Evolutionary conservation across 2,888 invertebrate genomes (phyloP), one percentile per base, ranked within the genome.

Genomic region (Slavum lentiscoides): DNA sequence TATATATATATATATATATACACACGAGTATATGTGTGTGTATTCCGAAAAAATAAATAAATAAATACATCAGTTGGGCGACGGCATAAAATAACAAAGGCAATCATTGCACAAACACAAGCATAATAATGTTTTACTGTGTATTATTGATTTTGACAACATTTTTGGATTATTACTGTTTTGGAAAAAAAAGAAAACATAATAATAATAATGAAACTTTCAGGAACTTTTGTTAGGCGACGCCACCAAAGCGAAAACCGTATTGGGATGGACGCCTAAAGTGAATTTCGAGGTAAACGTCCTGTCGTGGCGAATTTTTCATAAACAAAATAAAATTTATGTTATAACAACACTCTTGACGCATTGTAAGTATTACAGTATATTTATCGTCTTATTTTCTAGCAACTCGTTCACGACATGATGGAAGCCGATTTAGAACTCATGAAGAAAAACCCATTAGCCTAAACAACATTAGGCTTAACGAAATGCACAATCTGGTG

Each of bases 141-240:
- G 11, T 49, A 49, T 49, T 80, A 80, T 80, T 66, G 80, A 80
- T 80, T 80, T 70, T 64, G 39, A 80, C 13, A 80, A 80, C 62
- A 80, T 23, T 49, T 68, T 68, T 68, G 49, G 68, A 49, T 43
- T 76, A 75, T 68, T 76, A 59, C 49, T 68, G n/a, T 76, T 80
- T 64, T 19, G 43, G 49, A 61, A 69, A 68, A 69, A 61, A 37
- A 4, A 4, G 30, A 4, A 70, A 70, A 39, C 7, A 49, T 49
- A 49, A 49, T 13, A 49, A 49, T 13, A 49, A 15, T 49, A 15
- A 49, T 15, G 13, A 13, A 49, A 49, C 49, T 85, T 85, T 11
- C 85, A 93, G 94, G 97, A 97, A 86, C 89, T 94, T 67, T 88
- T 99, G 30, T 88, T 94, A 82, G 98, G 99, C n/a, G 97, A 98